These are phyloP conservation scores for Panulirus ornatus DNA, from an alignment of 1,140 invertebrate species.

Conservation along the genomic window DNA sequence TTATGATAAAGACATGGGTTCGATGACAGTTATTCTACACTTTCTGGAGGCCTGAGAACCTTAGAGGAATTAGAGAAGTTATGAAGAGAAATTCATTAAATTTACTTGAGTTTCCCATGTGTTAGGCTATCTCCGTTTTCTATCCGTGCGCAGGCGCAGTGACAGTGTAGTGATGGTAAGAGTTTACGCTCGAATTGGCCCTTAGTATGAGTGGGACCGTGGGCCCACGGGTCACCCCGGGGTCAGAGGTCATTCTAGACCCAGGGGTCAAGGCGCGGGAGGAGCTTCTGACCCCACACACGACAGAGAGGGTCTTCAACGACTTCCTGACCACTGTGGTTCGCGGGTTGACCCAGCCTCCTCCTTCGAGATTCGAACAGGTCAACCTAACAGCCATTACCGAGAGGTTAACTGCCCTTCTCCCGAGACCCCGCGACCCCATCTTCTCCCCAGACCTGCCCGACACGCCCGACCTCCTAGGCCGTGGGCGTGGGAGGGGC, in stretches of 20 bases:
- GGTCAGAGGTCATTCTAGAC: not conserved
- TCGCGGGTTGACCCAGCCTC: not conserved
- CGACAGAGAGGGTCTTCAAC: constrained; percentile 23
- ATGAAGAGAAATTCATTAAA: no score
- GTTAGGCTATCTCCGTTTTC: no score
- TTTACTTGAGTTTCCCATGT: no score
- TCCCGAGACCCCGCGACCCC: not conserved
- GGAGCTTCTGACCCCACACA: not conserved
- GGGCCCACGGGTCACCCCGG: not conserved
- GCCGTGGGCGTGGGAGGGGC: constrained; percentile 10
- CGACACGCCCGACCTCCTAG: constrained; percentile 34
- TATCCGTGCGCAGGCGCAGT: no score
- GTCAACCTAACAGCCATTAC: constrained; percentile 30
- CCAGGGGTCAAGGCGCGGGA: not conserved
- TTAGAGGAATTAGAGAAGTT: no score
- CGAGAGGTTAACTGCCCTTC: not conserved
- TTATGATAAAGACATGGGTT: no score
- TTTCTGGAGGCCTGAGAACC: no score
- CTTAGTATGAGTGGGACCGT: not conserved
- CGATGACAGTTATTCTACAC: no score
- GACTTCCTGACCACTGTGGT: constrained; percentile 9
- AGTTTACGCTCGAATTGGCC: no score
- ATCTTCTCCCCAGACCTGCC: constrained; percentile 1
- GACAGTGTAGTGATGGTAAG: no score
- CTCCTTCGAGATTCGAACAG: not conserved